Base-by-base conservation (phyloP, 2,888 invertebrate species). In the Strigamia crassipes region DNA sequence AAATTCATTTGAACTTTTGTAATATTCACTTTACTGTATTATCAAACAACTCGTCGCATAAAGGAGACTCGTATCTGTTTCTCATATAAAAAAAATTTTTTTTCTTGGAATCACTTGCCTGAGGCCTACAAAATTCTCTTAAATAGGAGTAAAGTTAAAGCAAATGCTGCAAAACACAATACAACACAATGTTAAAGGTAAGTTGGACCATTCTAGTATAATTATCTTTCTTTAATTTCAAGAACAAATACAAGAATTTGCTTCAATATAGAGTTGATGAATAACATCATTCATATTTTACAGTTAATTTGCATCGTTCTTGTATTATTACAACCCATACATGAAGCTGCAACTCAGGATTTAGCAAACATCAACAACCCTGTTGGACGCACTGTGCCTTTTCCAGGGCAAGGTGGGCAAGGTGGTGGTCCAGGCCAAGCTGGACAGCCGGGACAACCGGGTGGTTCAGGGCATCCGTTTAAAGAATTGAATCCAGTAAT, bases 401-500 rank as follows among this genome's bases (percentile, higher is more conserved):
- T 61, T 23, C 61, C 21, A 61, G 61, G 61, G 1, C 61, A 61
- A 21, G 61, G 61, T 6, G 61, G 61, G 5, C 61, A 61, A 21
- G 61, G 61, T 3, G 61, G 61, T n/a, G 61, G 61, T 23, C 61
- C 61, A n/a, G 61, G 56, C n/a, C 56, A 56, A 56, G 15, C 56
- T 56, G 56, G 61, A 18, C 61, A 61, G 21, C 61, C 61, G 6
- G 61, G 61, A 61, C 21, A 23, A 8, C 21, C 61, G 18, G 61
- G 61, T 23, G 21, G 61, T 21, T 61, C 61, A 61, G 61, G 1
- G 18, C n/a, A 18, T 46, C n/a, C 46, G 15, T n/a, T 38, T 38
- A 38, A 38, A 38, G 38, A 38, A 9, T 38, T 46, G n/a, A 46
- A 15, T 46, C 46, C 46, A 46, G 5, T 46, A 13, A 13, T 46